These are phyloP conservation scores for Asobara japonica DNA, from an alignment of 1,140 invertebrate species.

Conservation along the genomic window DNA sequence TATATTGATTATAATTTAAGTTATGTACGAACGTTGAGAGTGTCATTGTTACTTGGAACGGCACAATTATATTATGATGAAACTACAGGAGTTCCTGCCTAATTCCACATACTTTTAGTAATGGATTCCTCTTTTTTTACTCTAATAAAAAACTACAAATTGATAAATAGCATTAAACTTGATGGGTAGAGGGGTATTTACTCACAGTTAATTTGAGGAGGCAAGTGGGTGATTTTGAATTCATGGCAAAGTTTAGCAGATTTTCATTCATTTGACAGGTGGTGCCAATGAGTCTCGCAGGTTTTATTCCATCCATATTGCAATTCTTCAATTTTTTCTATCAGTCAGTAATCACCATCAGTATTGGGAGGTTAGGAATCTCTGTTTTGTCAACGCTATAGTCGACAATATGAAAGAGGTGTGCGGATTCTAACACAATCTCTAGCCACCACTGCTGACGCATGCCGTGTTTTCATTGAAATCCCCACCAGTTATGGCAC, in stretches of 20 bases:
- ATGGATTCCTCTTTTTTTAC: not conserved
- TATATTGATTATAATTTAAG: not conserved
- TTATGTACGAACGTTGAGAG: not conserved
- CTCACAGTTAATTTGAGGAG: conserved; percentile 34
- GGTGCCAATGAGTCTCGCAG: conserved; percentile 31
- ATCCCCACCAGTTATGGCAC: too few species aligned
- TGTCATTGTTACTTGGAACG: not conserved
- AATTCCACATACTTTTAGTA: not conserved
- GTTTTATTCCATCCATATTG: conserved; percentile 29
- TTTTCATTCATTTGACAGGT: conserved; percentile 36
- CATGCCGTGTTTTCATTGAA: too few species aligned
- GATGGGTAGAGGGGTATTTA: not conserved
- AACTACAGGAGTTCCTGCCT: not conserved
- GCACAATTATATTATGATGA: not conserved
- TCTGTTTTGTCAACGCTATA: too few species aligned
- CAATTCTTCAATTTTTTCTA: not conserved
- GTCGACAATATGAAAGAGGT: too few species aligned
- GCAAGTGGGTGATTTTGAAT: conserved; percentile 33
- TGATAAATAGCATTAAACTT: not conserved
- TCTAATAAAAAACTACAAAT: not conserved
- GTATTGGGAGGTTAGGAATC: not conserved
- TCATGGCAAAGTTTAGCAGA: conserved; percentile 23
- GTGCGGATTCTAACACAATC: too few species aligned
- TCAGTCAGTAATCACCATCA: not conserved
- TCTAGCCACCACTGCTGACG: too few species aligned